Conservation (phyloP, 2,797 vertebrate genomes). For the Malurus leucopterus region DNA sequence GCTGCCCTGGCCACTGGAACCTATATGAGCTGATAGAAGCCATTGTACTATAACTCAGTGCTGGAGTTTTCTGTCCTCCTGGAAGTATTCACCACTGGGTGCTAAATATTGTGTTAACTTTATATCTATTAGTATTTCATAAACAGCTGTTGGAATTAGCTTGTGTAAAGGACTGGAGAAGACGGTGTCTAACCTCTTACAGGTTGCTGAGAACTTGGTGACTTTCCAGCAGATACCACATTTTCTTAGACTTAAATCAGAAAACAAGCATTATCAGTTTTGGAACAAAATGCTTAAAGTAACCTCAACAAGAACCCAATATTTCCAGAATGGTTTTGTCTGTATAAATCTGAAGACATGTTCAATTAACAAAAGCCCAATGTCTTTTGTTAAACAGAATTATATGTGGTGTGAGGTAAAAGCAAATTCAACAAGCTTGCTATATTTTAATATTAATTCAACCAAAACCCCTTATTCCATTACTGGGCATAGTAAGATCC, state of each 20-base stretch:
- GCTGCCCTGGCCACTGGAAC: background rate
- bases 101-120: background rate
- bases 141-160: background rate
- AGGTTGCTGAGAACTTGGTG: background rate
- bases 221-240: background rate
- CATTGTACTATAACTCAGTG: background rate
- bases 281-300: background rate
- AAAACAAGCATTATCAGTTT: background rate
- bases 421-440: background rate
- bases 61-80: background rate
- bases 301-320: background rate
- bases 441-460: constrained; percentile 18
- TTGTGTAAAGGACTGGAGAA: background rate
- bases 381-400: background rate
- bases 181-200: background rate
- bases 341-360: background rate
- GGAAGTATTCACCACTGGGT: background rate
- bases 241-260: background rate
- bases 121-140: background rate
- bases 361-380: background rate
- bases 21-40: constrained; percentile 7
- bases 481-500: background rate
- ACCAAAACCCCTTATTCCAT: background rate
- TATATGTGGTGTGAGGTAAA: background rate
- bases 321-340: background rate